Evolutionary conservation across 2,113 vertebrate genomes (phyloP).

Genomic region (Pelodiscus sinensis): DNA sequence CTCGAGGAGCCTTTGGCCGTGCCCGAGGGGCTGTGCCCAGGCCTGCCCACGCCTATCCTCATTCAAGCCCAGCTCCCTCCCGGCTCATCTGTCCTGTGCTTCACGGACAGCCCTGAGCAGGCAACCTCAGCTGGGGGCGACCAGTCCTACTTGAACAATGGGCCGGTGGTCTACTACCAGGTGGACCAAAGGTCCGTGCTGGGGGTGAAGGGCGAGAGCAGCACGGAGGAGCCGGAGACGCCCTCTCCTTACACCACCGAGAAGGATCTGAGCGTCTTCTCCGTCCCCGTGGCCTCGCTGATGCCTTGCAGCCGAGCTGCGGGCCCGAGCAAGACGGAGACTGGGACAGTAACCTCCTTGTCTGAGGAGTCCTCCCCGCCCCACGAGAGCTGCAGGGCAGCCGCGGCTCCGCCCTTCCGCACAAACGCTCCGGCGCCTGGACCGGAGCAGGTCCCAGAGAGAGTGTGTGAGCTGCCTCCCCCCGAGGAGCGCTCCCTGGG

Average conservation of each 20-base stretch:
- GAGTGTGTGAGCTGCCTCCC: not conserved
- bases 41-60: conserved; percentile 79
- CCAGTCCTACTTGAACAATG: conserved; percentile 82
- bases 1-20: conserved; percentile 80
- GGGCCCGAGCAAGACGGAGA: conserved; percentile 46
- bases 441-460: not conserved
- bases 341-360: not conserved
- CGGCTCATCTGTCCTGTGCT: conserved; percentile 88
- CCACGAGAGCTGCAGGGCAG: not conserved
- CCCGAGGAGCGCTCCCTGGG: conserved; percentile 33
- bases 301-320: conserved; percentile 62
- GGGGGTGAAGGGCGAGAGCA: conserved; percentile 59
- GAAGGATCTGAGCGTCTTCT: conserved; percentile 65
- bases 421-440: not conserved
- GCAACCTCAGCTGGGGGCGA: conserved; percentile 67
- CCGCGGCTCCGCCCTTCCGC: conserved; percentile 9
- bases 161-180: conserved; percentile 88
- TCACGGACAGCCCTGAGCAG: conserved; percentile 80
- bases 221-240: not conserved
- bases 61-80: conserved; percentile 88
- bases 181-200: conserved; percentile 78
- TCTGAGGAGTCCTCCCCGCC: not conserved
- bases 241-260: conserved; percentile 45
- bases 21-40: conserved; percentile 71
- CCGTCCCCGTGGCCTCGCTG: conserved; percentile 65